Evolutionary conservation across 2,888 invertebrate genomes (phyloP), one percentile per base, ranked within the genome.

Genomic region (Drosophila lutescens): DNA sequence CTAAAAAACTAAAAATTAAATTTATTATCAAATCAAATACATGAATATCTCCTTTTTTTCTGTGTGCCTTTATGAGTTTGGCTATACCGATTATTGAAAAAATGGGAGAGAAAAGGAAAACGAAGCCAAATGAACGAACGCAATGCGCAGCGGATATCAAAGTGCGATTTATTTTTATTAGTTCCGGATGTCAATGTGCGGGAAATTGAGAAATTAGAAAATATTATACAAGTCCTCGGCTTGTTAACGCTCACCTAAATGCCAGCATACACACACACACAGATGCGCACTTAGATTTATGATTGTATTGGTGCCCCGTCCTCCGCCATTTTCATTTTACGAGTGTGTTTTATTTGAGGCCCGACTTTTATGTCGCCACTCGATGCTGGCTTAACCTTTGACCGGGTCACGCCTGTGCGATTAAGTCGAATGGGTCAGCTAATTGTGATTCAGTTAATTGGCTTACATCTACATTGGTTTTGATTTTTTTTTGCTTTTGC

Each of bases 161-260:
- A 86, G 86, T 88, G 88, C 86, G 85, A 88, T 88, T 88, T 88
- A 86, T 88, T 88, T 88, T 88, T 88, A 88, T 88, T 88, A 88
- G 80, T 86, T 86, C 84, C 86, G 88, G 86, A 88, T 88, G 86
- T 88, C 88, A 86, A 87, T 88, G 88, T 88, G 88, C 77, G 81
- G 87, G 86, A 87, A 87, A 87, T 88, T 88, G 88, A 88, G 87
- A 87, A 88, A 87, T 87, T 87, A 87, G 86, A 88, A 87, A 87
- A 86, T 87, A 87, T 88, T 83, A 86, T 82, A 86, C 81, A 83
- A 71, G 78, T 77, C 77, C 72, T 70, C 74, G 61, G 70, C 80
- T 78, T 82, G 78, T 79, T 86, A 80, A 76, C 85, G 76, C 66
- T 38, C 73, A 78, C 80, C 85, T 78, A 80, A 80, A 73, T 60